Evolutionary conservation across 2,797 vertebrate species (phyloP).

Genomic region (Graptemys geographica): DNA sequence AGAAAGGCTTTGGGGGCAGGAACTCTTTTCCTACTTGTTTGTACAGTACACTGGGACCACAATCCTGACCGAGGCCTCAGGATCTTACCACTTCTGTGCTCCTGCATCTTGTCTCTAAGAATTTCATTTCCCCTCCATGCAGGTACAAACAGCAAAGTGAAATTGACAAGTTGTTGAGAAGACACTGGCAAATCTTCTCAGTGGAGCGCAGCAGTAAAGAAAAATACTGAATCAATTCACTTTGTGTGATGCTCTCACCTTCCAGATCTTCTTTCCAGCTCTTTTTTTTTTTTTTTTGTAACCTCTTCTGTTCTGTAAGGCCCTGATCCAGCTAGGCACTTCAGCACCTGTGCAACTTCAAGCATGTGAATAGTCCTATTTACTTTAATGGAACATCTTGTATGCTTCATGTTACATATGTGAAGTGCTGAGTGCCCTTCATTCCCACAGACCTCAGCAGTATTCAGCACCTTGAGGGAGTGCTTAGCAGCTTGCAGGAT

Average conservation of each 20-base stretch:
- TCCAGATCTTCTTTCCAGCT: constrained; percentile 16
- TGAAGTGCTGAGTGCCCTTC: not conserved
- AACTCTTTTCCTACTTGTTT: not conserved
- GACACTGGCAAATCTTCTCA: accelerated
- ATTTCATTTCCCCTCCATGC: not conserved
- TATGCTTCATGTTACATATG: not conserved
- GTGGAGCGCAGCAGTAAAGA: not conserved
- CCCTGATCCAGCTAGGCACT: not conserved
- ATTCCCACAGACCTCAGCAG: not conserved
- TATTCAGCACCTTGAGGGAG: not conserved
- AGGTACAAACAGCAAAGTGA: constrained; percentile 12
- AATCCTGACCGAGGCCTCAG: not conserved
- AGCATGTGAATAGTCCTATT: not conserved
- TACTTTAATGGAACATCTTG: constrained; percentile 32
- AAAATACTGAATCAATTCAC: not conserved
- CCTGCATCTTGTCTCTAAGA: not conserved
- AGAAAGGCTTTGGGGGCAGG: not conserved
- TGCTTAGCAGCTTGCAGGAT: not conserved
- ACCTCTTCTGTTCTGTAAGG: constrained; percentile 2
- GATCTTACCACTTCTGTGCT: not conserved
- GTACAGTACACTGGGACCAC: not conserved
- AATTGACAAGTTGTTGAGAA: not conserved
- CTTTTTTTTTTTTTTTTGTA: not conserved
- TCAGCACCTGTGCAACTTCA: not conserved
- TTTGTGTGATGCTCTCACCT: not conserved